These are phyloP conservation scores for Melinopterus prodromus DNA, from an alignment of 2,888 invertebrate genomes.

Conservation along the genomic window DNA sequence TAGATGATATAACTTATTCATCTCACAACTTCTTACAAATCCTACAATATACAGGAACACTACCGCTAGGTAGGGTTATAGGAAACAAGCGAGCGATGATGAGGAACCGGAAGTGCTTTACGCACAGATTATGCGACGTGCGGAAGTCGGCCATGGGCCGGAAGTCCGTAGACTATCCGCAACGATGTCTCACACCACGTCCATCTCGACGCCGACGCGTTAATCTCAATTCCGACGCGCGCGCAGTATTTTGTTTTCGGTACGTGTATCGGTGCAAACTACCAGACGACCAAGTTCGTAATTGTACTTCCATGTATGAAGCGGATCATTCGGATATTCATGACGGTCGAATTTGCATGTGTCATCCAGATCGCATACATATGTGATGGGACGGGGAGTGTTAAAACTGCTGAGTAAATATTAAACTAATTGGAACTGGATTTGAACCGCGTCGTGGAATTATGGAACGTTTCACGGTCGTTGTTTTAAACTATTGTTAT, in stretches of 20 bases:
- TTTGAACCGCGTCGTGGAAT: background rate
- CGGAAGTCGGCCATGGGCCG: background rate
- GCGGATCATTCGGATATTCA: slow-evolving; percentile 4
- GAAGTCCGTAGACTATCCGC: background rate
- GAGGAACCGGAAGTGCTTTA: background rate
- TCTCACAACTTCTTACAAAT: background rate
- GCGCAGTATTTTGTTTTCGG: background rate
- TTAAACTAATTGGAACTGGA: background rate
- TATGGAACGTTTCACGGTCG: background rate
- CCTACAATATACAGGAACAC: background rate
- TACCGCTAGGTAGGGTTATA: background rate
- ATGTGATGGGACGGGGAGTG: background rate
- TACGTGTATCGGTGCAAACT: background rate
- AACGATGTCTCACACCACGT: background rate
- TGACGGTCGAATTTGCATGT: background rate
- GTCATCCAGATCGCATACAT: background rate
- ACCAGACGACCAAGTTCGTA: background rate
- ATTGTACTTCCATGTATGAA: background rate
- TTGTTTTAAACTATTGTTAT: background rate
- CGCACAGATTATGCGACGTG: background rate
- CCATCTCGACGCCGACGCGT: background rate
- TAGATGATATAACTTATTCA: too few relatives aligned
- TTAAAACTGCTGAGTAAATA: background rate
- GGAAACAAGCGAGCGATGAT: background rate
- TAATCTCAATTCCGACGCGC: background rate